Conservation (phyloP, 1,140 invertebrate species). For the Gonioctena quinquepunctata region DNA sequence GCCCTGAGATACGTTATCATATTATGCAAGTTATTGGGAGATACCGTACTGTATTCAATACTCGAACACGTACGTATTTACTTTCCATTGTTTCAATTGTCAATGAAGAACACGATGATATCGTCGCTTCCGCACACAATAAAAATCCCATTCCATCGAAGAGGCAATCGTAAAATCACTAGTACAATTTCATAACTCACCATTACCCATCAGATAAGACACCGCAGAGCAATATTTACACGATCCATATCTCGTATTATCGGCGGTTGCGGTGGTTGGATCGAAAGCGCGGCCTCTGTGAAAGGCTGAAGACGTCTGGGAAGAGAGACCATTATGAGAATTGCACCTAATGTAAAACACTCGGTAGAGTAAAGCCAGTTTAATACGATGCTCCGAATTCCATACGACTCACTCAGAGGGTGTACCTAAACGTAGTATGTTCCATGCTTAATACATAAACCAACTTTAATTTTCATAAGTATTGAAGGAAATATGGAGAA, state of each 20-base stretch:
- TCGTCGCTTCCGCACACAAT: neutral
- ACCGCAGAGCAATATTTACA: neutral
- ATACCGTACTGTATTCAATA: too few species aligned
- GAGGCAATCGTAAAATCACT: neutral
- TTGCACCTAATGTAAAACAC: slow-evolving; percentile 13
- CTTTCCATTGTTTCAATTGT: too few species aligned
- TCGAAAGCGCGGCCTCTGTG: neutral
- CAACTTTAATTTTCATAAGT: too few species aligned
- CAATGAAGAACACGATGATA: too few species aligned
- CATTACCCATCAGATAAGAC: slow-evolving; percentile 2
- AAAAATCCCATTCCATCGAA: neutral
- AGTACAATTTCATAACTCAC: slow-evolving; percentile 2
- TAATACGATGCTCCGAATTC: too few species aligned
- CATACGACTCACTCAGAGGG: too few species aligned
- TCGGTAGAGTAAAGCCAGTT: slow-evolving; percentile 9
- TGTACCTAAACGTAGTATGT: too few species aligned
- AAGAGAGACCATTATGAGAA: neutral
- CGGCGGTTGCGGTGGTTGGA: neutral
- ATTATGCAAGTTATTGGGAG: too few species aligned
- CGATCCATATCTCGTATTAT: neutral
- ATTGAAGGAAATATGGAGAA: too few species aligned
- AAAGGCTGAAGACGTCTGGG: neutral
- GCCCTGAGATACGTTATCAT: too few species aligned
- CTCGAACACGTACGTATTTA: too few species aligned
- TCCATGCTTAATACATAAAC: too few species aligned